Base-by-base conservation (phyloP, 2,113 vertebrate genomes). In the Canis aureus region DNA sequence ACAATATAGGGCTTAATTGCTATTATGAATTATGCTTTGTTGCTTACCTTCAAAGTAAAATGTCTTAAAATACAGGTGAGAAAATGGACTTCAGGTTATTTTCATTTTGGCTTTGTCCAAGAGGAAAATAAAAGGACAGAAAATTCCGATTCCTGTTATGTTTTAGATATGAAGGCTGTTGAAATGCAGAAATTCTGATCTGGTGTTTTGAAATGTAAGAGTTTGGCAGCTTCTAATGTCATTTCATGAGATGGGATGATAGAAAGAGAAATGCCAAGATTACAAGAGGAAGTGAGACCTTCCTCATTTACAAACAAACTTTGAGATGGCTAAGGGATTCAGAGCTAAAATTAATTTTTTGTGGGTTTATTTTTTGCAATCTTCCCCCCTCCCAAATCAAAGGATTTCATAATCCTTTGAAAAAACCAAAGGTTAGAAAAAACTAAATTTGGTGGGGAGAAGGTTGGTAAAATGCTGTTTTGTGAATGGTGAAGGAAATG, bases 351-450 rank as follows among this genome's bases (percentile, higher is more conserved):
- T 89, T 35, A 29, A 11, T 25, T 69, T 59, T 74, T 53, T 23
- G 60, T 67, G 22, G 78, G 60, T 66, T 53, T 12, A 19, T 12
- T 19, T 93, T 78, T 80, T 67, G 25, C 17, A 32, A 11, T 27
- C 49, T 27, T 55, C 22, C 11, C 12, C 38, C 23, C 3, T 13
- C 4, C 27, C 7, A 38, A 85, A 20, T 62, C 3, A 43, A 27
- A 35, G 88, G 66, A 62, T 89, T 95, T 53, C 73, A 11, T 19
- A 94, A 17, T 74, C 13, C 6, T 82, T 89, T 66, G 55, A 76
- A 82, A 95, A 95, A 53, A 78, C n/a, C 64, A 86, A 92, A 92
- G n/a, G 5, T 73, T 78, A 88, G 43, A 17, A 49, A 97, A 89
- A 82, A 32, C 16, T 43, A 66, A 60, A 29, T 79, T 83, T 80